phyloP scores from a whole-genome alignment of 1,140 invertebrate species.

The Trachymyrmex cornetzi region DNA sequence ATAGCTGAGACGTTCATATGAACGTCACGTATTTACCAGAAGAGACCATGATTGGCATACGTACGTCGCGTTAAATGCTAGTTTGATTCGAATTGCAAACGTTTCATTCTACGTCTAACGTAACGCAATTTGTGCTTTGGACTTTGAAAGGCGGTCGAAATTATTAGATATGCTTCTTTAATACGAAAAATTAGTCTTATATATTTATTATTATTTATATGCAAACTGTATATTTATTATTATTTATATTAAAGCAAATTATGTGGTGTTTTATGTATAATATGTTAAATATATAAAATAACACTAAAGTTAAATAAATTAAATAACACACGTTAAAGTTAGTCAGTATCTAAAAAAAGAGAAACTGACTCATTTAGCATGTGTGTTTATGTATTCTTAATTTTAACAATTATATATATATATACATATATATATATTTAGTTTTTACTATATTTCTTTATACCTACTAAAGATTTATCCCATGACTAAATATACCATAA shows the following conservation, averaged over 20 bases:
- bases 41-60: slow-evolving; percentile 12
- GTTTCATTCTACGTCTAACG: not conserved
- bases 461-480: not conserved
- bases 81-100: slow-evolving; percentile 28
- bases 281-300: too few species aligned
- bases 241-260: not conserved
- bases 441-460: not conserved
- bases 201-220: not conserved
- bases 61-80: slow-evolving; percentile 27
- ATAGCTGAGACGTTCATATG: slow-evolving; percentile 23
- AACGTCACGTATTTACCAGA: slow-evolving; percentile 36
- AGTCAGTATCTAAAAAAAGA: not conserved
- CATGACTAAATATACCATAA: not conserved
- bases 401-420: not conserved
- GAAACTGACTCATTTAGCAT: not conserved
- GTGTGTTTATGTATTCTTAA: not conserved
- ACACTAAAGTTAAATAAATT: too few species aligned
- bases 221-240: not conserved
- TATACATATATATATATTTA: too few species aligned
- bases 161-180: not conserved
- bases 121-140: not conserved
- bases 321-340: too few species aligned
- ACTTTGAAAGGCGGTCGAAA: not conserved
- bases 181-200: not conserved
- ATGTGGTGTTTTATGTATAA: not conserved